Evolutionary conservation across 2,113 vertebrate genomes (phyloP).

Genomic region (Drymodes brunneopygia): DNA sequence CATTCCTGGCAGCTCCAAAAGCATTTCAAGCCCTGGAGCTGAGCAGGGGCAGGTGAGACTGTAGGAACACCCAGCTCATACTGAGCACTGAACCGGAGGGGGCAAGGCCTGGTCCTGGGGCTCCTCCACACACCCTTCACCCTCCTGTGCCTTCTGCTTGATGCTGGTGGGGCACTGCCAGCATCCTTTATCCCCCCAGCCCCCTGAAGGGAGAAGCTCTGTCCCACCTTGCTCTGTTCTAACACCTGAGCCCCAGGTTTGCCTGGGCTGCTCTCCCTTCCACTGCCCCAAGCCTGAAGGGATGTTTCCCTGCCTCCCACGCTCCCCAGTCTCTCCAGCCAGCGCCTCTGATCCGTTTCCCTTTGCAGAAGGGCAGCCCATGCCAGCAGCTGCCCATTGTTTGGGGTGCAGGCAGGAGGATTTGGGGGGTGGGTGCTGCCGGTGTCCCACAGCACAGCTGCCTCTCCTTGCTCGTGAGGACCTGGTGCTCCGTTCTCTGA

Average conservation of each 20-base stretch:
- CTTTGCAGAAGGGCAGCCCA: background rate
- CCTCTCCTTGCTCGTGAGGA: background rate
- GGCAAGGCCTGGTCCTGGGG: background rate
- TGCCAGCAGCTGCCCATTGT: background rate
- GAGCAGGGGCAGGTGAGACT: background rate
- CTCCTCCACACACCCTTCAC: background rate
- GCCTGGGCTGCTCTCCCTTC: background rate
- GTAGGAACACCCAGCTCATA: background rate
- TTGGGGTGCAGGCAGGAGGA: background rate
- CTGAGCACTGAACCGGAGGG: background rate
- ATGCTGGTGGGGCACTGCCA: background rate
- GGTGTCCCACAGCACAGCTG: background rate
- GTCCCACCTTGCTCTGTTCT: background rate
- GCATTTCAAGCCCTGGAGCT: background rate
- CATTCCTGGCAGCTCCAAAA: background rate
- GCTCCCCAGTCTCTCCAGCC: background rate
- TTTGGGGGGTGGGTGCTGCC: background rate
- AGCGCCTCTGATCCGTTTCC: background rate
- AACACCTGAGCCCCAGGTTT: background rate
- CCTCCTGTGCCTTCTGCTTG: constrained; percentile 31
- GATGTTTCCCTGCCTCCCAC: background rate
- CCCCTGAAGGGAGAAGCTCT: background rate
- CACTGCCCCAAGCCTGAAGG: background rate
- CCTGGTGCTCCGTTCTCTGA: background rate
- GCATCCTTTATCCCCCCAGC: background rate